Evolutionary conservation across 2,113 vertebrate species (phyloP), one percentile per base, ranked within the genome.

Genomic region (Balaeniceps rex): DNA sequence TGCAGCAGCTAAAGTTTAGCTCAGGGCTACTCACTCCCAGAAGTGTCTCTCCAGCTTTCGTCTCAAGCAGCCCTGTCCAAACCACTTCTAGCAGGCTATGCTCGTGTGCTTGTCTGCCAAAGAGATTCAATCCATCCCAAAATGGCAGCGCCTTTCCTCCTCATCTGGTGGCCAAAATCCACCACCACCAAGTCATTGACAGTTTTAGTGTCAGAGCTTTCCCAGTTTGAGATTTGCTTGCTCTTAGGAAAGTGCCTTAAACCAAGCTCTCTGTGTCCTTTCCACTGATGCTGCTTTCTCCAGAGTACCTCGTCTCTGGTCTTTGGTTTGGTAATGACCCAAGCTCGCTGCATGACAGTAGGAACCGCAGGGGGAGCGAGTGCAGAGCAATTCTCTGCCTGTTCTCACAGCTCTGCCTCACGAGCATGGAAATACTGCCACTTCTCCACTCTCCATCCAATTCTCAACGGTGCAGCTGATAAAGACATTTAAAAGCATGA

Each of bases 361-460:
- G 34, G 24, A 85, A 40, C 22, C 0, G 0, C 0, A 0, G 3
- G 44, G 46, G 28, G 17, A 84, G 87, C 0, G 0, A 81, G 1
- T 10, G 16, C 66, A 82, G 61, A 84, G 51, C 1, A 0, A 83
- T 68, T 64, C 31, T 70, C 78, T 93, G 77, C 34, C 16, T 75
- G 34, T 57, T 88, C 72, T 40, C 9, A 0, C n/a, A 92, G 80
- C 28, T 93, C 80, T 82, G 80, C 74, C 76, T 91, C 3, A 0
- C 47, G 72, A 87, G 80, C 51, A 29, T 13, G 60, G 88, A 94
- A 91, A 84, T 34, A 44, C 46, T 52, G 49, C 61, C 51, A 23
- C 68, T 89, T 91, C 78, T 65, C 61, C 2, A 2, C 65, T 85
- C 72, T 46, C 75, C 44, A 40, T 22, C 65, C 81, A 94, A 66